These are phyloP conservation scores for Drosophila malerkotliana DNA, from an alignment of 1,140 invertebrate species.

Conservation along the genomic window DNA sequence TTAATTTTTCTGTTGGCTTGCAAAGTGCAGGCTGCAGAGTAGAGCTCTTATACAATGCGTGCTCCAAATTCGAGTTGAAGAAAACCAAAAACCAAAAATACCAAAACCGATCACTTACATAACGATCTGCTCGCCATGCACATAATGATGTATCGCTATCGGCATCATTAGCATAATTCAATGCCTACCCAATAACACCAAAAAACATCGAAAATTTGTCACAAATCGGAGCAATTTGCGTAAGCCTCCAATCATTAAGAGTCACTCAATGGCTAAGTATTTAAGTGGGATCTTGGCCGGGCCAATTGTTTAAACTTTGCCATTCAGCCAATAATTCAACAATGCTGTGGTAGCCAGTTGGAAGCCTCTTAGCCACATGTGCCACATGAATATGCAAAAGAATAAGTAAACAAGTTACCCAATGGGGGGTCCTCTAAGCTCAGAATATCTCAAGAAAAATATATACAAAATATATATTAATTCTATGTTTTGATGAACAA, in stretches of 20 bases:
- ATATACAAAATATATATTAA: not conserved
- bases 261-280: not conserved
- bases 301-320: conserved; percentile 63
- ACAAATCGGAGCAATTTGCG: conserved; percentile 68
- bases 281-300: not conserved
- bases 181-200: conserved; percentile 40
- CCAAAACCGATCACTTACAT: conserved; percentile 28
- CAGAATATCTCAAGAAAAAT: not conserved
- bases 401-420: conserved; percentile 35
- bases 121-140: conserved; percentile 50
- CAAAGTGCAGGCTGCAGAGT: conserved; percentile 38
- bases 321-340: conserved; percentile 43
- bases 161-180: conserved; percentile 68
- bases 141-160: conserved; percentile 68
- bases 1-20: not conserved
- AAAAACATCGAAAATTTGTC: conserved; percentile 42
- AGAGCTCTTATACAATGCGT: conserved; percentile 58
- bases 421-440: not conserved
- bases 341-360: conserved; percentile 20
- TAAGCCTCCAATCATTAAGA: conserved; percentile 27
- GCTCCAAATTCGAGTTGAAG: conserved; percentile 42
- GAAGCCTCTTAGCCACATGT: conserved; percentile 7
- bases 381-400: conserved; percentile 50
- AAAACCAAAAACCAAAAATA: not conserved
- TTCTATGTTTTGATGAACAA: conserved; percentile 8